phyloP scores from a whole-genome alignment of 2,888 invertebrate genomes.

The Cremastinae sp. region DNA sequence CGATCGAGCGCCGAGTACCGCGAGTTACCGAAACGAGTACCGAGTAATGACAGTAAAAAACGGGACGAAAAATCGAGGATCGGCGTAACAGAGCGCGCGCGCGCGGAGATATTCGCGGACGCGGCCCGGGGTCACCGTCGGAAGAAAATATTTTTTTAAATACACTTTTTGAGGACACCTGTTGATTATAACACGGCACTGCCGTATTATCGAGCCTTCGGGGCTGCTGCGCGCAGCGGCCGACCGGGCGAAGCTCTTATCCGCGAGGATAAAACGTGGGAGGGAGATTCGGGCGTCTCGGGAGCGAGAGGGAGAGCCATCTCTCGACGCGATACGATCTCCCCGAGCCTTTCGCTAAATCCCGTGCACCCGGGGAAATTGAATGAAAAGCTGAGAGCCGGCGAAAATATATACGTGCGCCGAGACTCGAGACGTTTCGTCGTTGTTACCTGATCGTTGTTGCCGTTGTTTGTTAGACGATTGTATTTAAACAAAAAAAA shows the following conservation, averaged over 20 bases:
- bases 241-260: slow-evolving; percentile 37
- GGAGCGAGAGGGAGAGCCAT: slow-evolving; percentile 2
- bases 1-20: too few species aligned
- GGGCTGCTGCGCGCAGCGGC: slow-evolving; percentile 54
- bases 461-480: slow-evolving; percentile 18
- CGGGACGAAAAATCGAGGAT: too few species aligned
- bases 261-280: slow-evolving; percentile 15
- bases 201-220: slow-evolving; percentile 56
- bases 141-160: slow-evolving; percentile 63
- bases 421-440: slow-evolving; percentile 13
- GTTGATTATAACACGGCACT: slow-evolving; percentile 63
- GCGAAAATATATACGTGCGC: slow-evolving; percentile 2
- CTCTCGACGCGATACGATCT: slow-evolving; percentile 22
- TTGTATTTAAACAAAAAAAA: neutral
- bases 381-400: neutral
- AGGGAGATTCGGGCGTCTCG: too few species aligned
- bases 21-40: too few species aligned
- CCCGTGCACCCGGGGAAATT: too few species aligned
- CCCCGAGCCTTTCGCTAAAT: too few species aligned
- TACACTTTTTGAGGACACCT: slow-evolving; percentile 67
- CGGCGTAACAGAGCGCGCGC: too few species aligned
- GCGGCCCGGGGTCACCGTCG: slow-evolving; percentile 5
- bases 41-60: too few species aligned
- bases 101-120: slow-evolving; percentile 3
- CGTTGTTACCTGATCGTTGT: slow-evolving; percentile 33